A percentile compares a stretch with the other conserved stretches of the same genome.
Evolutionary conservation across 2,113 vertebrate species (phyloP).

Genomic region (Corythornis madagascariensis): DNA sequence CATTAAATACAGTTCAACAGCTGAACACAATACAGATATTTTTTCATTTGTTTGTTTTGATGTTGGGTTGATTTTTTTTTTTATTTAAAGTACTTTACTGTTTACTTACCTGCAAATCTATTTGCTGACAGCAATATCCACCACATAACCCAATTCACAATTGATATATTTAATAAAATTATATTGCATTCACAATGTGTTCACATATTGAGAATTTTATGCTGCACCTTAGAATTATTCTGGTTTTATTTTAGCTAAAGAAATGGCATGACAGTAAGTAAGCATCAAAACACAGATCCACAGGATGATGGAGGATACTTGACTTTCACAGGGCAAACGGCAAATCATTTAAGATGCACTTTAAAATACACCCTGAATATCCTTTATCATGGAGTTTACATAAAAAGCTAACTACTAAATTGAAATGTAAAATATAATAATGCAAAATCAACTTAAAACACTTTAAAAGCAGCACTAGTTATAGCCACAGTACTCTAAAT

Average conservation of each 20-base stretch:
- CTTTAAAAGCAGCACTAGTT: background rate
- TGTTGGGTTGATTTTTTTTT: background rate
- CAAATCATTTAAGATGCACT: background rate
- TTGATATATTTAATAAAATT: background rate
- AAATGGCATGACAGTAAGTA: background rate
- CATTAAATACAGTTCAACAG: background rate
- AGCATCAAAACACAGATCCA: background rate
- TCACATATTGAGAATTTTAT: background rate
- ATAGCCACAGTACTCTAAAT: background rate
- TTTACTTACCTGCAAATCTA: slow-evolving; percentile 20
- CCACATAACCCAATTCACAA: background rate
- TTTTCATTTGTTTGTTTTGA: background rate
- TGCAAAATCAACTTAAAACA: background rate
- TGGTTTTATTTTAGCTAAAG: background rate
- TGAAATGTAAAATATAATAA: background rate
- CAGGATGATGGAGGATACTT: background rate
- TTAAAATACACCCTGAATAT: background rate
- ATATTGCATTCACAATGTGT: background rate
- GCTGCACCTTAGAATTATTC: background rate
- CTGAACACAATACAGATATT: background rate
- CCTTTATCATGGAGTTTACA: background rate
- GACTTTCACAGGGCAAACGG: background rate
- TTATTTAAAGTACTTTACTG: background rate
- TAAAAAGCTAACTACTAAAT: background rate
- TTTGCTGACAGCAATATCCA: background rate